Evolutionary conservation across 64 coral and sea anemone species (phyloP).

Genomic region (Porites australiensis): DNA sequence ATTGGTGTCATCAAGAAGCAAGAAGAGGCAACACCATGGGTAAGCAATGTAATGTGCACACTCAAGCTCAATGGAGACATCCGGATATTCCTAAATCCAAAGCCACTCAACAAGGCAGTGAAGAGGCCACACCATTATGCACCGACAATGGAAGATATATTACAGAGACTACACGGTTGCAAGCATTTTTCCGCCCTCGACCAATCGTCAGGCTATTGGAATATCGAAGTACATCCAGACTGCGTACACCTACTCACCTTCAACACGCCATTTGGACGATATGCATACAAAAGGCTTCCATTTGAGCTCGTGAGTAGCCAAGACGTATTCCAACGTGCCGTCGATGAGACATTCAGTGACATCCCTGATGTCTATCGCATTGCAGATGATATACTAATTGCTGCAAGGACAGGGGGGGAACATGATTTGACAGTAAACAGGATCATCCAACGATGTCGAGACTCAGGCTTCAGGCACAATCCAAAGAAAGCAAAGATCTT

Average conservation of each 20-base stretch:
- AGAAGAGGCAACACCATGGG: constrained; percentile 80
- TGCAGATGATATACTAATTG: constrained; percentile 79
- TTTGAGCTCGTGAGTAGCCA: constrained; percentile 83
- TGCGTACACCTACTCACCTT: constrained; percentile 61
- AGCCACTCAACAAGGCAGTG: constrained; percentile 84
- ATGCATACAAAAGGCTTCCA: constrained; percentile 75
- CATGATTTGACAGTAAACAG: too few relatives aligned
- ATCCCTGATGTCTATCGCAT: constrained; percentile 80
- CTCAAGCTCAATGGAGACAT: constrained; percentile 81
- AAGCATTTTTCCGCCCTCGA: constrained; percentile 82
- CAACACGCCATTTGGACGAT: constrained; percentile 82
- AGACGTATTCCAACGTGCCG: constrained; percentile 80
- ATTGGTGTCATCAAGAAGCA: constrained; percentile 73
- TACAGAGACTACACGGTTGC: constrained; percentile 71
- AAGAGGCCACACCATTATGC: constrained; percentile 82
- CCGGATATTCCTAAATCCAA: constrained; percentile 80
- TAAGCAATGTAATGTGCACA: constrained; percentile 91
- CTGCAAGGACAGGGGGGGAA: constrained; percentile 67
- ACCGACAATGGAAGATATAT: constrained; percentile 73
- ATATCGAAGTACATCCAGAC: constrained; percentile 60
- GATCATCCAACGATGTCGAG: too few relatives aligned
- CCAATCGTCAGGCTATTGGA: constrained; percentile 26
- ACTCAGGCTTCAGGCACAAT: constrained; percentile 63
- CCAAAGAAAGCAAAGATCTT: constrained; percentile 75
- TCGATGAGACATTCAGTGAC: constrained; percentile 82